Evolutionary conservation across 2,113 vertebrate species (phyloP).

Genomic region (Piaya cayana): DNA sequence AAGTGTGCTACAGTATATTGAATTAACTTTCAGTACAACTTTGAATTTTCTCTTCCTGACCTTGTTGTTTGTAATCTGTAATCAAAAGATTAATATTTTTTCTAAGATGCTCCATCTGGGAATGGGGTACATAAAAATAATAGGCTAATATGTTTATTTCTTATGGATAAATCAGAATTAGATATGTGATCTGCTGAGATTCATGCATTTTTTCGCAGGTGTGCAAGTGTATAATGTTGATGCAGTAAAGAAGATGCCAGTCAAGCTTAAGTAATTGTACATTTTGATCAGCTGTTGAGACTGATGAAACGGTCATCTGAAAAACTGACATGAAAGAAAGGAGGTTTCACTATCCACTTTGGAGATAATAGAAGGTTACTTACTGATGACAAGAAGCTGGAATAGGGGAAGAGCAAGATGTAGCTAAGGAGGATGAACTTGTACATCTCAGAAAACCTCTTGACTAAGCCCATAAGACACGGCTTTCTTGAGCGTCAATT

Average conservation of each 20-base stretch:
- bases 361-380: not conserved
- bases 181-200: not conserved
- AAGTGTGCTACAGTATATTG: not conserved
- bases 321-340: not conserved
- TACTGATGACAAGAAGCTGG: not conserved
- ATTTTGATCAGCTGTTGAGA: not conserved
- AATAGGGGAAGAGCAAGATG: not conserved
- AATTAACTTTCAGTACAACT: not conserved
- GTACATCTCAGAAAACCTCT: not conserved
- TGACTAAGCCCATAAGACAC: not conserved
- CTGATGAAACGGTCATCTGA: not conserved
- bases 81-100: not conserved
- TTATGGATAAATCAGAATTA: not conserved
- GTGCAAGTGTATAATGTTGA: not conserved
- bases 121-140: not conserved
- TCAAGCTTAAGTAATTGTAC: not conserved
- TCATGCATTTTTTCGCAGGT: not conserved
- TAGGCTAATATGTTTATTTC: not conserved
- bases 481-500: not conserved
- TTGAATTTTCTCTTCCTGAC: not conserved
- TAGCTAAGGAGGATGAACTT: not conserved
- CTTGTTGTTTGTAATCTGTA: not conserved
- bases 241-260: not conserved
- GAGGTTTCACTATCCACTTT: not conserved
- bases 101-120: not conserved